phyloP scores from a whole-genome alignment of 2,113 vertebrate genomes.

The Proteles cristata region DNA sequence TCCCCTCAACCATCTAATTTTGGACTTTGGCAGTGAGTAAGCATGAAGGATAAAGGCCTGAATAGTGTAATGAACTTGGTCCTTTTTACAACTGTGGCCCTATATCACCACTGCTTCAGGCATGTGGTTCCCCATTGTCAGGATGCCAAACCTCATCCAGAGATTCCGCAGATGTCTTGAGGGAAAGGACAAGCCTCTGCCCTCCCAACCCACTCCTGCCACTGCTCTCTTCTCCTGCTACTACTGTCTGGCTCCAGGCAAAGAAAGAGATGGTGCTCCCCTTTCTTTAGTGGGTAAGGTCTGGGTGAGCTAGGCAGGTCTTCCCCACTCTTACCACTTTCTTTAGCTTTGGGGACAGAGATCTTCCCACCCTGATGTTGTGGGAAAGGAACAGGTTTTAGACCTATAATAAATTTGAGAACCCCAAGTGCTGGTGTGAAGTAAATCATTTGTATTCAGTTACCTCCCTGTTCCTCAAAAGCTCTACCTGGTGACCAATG shows the following conservation, averaged over 20 bases:
- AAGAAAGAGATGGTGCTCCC: not conserved
- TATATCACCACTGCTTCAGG: not conserved
- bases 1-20: not conserved
- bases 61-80: not conserved
- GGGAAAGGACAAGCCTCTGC: not conserved
- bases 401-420: not conserved
- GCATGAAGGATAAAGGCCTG: not conserved
- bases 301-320: not conserved
- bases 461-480: not conserved
- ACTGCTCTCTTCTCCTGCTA: not conserved
- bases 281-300: not conserved
- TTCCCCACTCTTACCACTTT: not conserved
- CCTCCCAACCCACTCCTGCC: not conserved
- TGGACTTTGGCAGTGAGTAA: not conserved
- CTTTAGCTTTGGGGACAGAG: not conserved
- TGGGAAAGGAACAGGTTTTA: not conserved
- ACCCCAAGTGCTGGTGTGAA: not conserved
- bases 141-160: not conserved
- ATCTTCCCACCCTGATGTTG: not conserved
- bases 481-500: not conserved
- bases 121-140: not conserved
- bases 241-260: not conserved
- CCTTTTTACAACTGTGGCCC: not conserved
- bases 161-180: not conserved
- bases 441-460: not conserved